Percentiles rank a stretch among this genome's conserved stretches.
phyloP scores from a whole-genome alignment of 2,888 invertebrate genomes.

The Octonoba sinensis region DNA sequence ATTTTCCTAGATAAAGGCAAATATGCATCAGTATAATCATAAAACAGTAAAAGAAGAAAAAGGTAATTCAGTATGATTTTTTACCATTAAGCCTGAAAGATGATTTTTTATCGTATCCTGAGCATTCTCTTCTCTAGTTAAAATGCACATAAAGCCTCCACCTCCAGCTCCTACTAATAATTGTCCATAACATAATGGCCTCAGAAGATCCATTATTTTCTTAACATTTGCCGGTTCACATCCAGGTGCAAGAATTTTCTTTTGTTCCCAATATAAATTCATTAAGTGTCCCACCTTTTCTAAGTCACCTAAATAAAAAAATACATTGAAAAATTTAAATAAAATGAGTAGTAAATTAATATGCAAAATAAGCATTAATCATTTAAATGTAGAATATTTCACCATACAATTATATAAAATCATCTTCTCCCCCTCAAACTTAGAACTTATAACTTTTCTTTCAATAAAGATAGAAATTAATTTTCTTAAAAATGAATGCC shows the following conservation, averaged over 20 bases:
- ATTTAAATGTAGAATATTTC: not conserved
- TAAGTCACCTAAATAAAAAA: slow-evolving; percentile 69
- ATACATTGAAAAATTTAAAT: not conserved
- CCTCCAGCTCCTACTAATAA: slow-evolving; percentile 67
- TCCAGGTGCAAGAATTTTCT: slow-evolving; percentile 72
- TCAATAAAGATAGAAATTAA: no score
- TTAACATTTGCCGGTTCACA: slow-evolving; percentile 71
- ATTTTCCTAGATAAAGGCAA: no score
- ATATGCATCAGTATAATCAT: no score
- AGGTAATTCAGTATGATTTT: not conserved
- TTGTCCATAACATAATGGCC: slow-evolving; percentile 53
- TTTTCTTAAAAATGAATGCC: no score
- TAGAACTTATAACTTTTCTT: not conserved
- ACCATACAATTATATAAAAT: no score
- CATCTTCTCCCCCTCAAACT: no score
- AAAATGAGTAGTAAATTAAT: not conserved
- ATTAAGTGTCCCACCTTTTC: slow-evolving; percentile 70
- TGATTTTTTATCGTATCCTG: slow-evolving; percentile 8
- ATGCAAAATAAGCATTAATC: not conserved
- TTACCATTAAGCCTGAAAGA: slow-evolving; percentile 32
- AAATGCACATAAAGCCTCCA: slow-evolving; percentile 65
- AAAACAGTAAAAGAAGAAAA: not conserved
- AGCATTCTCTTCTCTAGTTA: slow-evolving; percentile 55
- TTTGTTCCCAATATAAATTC: slow-evolving; percentile 71
- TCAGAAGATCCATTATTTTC: slow-evolving; percentile 55